Conservation (phyloP, 1,140 invertebrate genomes). For the Ruditapes philippinarum region DNA sequence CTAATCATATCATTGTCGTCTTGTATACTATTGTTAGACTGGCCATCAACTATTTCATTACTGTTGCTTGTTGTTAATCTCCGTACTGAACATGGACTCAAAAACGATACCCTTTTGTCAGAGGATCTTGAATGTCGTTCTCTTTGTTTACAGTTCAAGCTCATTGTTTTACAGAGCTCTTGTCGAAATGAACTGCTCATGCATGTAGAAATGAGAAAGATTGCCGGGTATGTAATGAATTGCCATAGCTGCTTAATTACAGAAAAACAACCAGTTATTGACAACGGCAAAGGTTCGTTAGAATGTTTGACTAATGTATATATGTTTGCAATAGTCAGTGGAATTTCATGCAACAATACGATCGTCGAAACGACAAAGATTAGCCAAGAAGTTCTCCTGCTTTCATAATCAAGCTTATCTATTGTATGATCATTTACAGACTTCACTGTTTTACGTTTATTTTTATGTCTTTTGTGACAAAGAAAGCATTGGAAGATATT, state of each 20-base stretch:
- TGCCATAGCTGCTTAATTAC: constrained; percentile 1
- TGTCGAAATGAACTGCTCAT: constrained; percentile 38
- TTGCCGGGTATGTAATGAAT: constrained; percentile 28
- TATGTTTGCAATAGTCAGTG: neutral
- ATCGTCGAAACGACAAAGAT: constrained; percentile 10
- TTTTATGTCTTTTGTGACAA: neutral
- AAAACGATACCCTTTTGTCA: neutral
- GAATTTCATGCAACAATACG: constrained; percentile 15
- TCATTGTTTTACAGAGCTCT: constrained; percentile 9
- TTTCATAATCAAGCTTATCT: constrained; percentile 44
- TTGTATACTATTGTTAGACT: too few species aligned
- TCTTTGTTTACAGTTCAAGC: neutral
- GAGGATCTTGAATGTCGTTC: neutral
- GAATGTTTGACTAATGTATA: neutral
- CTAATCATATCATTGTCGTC: too few species aligned
- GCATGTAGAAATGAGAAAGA: constrained; percentile 33
- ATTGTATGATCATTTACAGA: neutral
- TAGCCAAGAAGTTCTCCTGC: constrained; percentile 34
- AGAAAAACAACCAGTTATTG: neutral
- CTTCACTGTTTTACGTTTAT: neutral
- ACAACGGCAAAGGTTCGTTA: neutral
- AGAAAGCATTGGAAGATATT: too few species aligned
- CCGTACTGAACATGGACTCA: constrained; percentile 44
- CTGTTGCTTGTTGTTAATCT: neutral
- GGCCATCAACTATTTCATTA: too few species aligned